Percentiles rank a stretch among this genome's conserved stretches.
Evolutionary conservation across 2,113 vertebrate genomes (phyloP).

Genomic region (Ophiodon elongatus): DNA sequence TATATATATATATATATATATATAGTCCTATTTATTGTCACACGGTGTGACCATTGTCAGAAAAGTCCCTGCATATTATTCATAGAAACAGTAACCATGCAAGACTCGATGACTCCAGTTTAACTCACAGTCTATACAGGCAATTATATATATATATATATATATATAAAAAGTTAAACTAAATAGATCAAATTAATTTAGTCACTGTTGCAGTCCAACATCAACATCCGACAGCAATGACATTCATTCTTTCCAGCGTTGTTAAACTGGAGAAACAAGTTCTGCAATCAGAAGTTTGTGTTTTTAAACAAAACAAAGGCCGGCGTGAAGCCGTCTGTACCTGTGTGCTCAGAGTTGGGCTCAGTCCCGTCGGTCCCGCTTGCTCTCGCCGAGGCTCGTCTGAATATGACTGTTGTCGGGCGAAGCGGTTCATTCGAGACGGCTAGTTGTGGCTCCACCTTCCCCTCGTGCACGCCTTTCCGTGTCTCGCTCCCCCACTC

Average conservation of each 20-base stretch:
- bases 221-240: neutral
- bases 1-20: too few relatives aligned
- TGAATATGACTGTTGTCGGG: neutral
- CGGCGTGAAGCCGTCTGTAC: neutral
- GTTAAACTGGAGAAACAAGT: neutral
- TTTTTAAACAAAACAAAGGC: neutral
- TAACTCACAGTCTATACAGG: too few relatives aligned
- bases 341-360: constrained; percentile 11
- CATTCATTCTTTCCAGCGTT: neutral
- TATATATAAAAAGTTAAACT: neutral
- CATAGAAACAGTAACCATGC: too few relatives aligned
- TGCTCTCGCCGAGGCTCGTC: neutral
- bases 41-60: too few relatives aligned
- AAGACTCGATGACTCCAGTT: too few relatives aligned
- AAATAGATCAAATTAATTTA: neutral
- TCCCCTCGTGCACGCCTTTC: neutral
- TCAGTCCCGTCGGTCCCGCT: neutral
- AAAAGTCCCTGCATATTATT: too few relatives aligned
- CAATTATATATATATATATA: too few relatives aligned
- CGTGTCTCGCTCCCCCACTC: neutral
- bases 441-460: constrained; percentile 10
- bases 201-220: neutral
- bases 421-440: neutral
- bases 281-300: neutral
- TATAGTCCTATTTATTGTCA: neutral